Percentiles rank a stretch among this genome's conserved stretches.
phyloP scores from a whole-genome alignment of 2,888 invertebrate species.

The Cosmia trapezina region DNA sequence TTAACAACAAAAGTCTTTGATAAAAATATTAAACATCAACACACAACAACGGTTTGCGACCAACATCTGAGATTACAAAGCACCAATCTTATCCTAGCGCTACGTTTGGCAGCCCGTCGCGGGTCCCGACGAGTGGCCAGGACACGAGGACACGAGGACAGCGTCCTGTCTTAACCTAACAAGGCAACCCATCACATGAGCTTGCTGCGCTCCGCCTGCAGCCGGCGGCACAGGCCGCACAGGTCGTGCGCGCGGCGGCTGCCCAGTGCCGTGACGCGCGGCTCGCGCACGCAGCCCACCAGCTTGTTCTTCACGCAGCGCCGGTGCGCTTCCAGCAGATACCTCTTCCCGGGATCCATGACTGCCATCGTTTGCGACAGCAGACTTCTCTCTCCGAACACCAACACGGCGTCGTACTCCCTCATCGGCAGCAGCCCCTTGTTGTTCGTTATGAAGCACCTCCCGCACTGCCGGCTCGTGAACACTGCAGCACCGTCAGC shows the following conservation, averaged over 20 bases:
- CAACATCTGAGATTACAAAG: slow-evolving; percentile 30
- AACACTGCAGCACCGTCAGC: slow-evolving; percentile 76
- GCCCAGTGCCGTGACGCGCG: slow-evolving; percentile 70
- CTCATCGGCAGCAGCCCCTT: slow-evolving; percentile 76
- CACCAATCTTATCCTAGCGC: slow-evolving; percentile 49
- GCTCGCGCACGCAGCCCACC: slow-evolving; percentile 69
- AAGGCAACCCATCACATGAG: slow-evolving; percentile 46
- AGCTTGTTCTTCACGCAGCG: slow-evolving; percentile 74
- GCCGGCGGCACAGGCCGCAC: slow-evolving; percentile 67
- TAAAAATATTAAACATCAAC: slow-evolving; percentile 37
- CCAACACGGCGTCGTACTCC: slow-evolving; percentile 78
- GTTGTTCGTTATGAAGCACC: slow-evolving; percentile 80
- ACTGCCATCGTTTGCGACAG: slow-evolving; percentile 66
- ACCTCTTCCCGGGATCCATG: slow-evolving; percentile 74
- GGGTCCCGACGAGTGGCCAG: slow-evolving; percentile 21
- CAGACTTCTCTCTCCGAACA: slow-evolving; percentile 64
- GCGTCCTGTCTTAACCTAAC: slow-evolving; percentile 45
- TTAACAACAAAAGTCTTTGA: slow-evolving; percentile 35
- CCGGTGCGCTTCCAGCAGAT: slow-evolving; percentile 68
- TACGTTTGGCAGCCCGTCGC: slow-evolving; percentile 42
- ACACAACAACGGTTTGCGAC: slow-evolving; percentile 41
- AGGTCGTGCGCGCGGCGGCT: slow-evolving; percentile 65
- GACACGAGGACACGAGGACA: slow-evolving; percentile 35
- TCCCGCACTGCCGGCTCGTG: slow-evolving; percentile 69
- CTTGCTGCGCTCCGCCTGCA: slow-evolving; percentile 20